phyloP scores from a whole-genome alignment of 2,113 vertebrate genomes.

The Gymnocephalus cernua region DNA sequence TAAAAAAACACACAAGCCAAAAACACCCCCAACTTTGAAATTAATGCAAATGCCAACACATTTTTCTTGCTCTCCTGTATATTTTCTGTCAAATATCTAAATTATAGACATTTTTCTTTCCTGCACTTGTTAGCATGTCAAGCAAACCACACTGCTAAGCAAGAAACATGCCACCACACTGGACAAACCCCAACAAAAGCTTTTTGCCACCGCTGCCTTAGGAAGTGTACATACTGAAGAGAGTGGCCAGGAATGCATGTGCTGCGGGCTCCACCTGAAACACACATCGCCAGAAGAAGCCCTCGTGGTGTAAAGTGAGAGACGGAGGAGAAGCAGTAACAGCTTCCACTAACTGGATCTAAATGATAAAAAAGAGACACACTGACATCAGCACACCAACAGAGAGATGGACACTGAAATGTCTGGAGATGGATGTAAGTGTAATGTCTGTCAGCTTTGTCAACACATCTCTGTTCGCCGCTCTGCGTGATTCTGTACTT shows the following conservation, averaged over 20 bases:
- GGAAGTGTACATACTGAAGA: constrained; percentile 87
- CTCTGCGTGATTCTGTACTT: constrained; percentile 32
- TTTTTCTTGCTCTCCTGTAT: constrained; percentile 11
- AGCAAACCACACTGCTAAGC: constrained; percentile 21
- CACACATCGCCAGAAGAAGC: constrained; percentile 90
- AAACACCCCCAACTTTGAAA: not conserved
- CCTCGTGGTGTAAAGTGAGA: constrained; percentile 89
- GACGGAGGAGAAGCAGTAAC: constrained; percentile 43
- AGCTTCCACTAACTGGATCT: constrained; percentile 36
- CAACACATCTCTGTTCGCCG: constrained; percentile 21
- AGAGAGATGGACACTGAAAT: constrained; percentile 18
- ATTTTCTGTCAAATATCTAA: constrained; percentile 24
- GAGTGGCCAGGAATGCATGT: constrained; percentile 85
- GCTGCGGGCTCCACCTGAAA: constrained; percentile 84
- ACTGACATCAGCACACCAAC: constrained; percentile 30
- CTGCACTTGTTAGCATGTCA: constrained; percentile 18
- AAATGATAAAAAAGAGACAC: constrained; percentile 18
- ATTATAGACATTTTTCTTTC: constrained; percentile 37
- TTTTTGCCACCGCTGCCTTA: too few species aligned
- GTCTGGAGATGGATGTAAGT: constrained; percentile 33
- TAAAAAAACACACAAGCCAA: not conserved
- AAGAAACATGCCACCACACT: constrained; percentile 10
- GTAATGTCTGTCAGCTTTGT: constrained; percentile 49
- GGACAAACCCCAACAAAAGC: constrained; percentile 27
- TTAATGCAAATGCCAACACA: not conserved